Evolutionary conservation across 2,797 vertebrate genomes (phyloP).

Genomic region (Microchirus variegatus): DNA sequence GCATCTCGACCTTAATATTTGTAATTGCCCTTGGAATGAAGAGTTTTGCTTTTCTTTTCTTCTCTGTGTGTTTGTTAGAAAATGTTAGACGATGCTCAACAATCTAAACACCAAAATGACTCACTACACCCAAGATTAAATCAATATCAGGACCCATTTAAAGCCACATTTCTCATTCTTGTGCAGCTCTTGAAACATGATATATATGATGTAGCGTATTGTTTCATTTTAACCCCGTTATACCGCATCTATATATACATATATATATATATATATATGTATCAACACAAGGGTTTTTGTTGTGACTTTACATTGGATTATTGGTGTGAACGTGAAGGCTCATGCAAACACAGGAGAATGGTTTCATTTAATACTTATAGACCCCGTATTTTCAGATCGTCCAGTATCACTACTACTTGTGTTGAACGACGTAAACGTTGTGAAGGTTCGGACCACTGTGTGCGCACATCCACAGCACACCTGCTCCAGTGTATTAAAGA

Average conservation of each 20-base stretch:
- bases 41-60: neutral
- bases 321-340: neutral
- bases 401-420: too few species aligned
- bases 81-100: conserved; percentile 20
- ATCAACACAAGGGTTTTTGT: conserved; percentile 13
- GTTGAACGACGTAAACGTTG: conserved; percentile 6
- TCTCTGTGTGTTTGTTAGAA: conserved; percentile 23
- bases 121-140: conserved; percentile 31
- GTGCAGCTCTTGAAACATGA: conserved; percentile 12
- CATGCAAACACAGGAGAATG: neutral
- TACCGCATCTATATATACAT: conserved; percentile 5
- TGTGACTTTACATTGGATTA: conserved; percentile 12
- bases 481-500: conserved; percentile 45
- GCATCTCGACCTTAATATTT: conserved; percentile 49
- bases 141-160: conserved; percentile 36
- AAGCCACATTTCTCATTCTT: conserved; percentile 29
- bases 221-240: conserved; percentile 17
- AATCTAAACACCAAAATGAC: conserved; percentile 60
- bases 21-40: conserved; percentile 39
- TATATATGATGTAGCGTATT: neutral
- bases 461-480: too few species aligned
- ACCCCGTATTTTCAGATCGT: too few species aligned
- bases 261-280: conserved; percentile 26
- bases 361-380: neutral
- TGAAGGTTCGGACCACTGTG: conserved; percentile 32